Percentiles rank a stretch among this genome's conserved stretches.
These are phyloP conservation scores for Hirtodrosophila duncani DNA, from an alignment of 2,888 invertebrate genomes.

Conservation along the genomic window DNA sequence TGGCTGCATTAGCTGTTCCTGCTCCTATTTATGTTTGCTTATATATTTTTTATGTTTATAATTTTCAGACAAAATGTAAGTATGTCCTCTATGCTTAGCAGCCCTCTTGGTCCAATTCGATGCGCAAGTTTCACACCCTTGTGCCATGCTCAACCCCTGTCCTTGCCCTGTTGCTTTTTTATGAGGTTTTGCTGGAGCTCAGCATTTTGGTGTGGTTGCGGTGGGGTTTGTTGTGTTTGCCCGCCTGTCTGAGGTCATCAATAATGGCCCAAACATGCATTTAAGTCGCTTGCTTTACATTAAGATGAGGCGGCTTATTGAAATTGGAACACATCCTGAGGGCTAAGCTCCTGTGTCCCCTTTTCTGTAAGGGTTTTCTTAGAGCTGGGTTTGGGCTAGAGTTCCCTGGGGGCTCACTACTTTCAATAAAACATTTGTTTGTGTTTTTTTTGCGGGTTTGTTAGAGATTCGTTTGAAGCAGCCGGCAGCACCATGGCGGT, in stretches of 20 bases:
- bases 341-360: slow-evolving; percentile 32
- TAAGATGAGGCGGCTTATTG: slow-evolving; percentile 51
- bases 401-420: slow-evolving; percentile 63
- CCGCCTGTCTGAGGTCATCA: slow-evolving; percentile 58
- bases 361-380: too few species aligned
- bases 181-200: too few species aligned
- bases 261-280: slow-evolving; percentile 63
- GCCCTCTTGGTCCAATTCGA: slow-evolving; percentile 46
- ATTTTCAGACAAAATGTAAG: neutral
- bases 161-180: too few species aligned
- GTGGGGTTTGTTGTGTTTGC: neutral
- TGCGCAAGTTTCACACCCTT: slow-evolving; percentile 56
- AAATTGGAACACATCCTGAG: slow-evolving; percentile 63
- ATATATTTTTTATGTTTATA: slow-evolving; percentile 38
- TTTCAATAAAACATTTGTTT: slow-evolving; percentile 71
- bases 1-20: too few species aligned
- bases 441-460: slow-evolving; percentile 21
- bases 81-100: slow-evolving; percentile 24
- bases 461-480: slow-evolving; percentile 1
- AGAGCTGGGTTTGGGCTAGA: slow-evolving; percentile 8
- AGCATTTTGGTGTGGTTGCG: slow-evolving; percentile 48
- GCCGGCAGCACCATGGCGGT: too few species aligned
- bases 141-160: slow-evolving; percentile 14
- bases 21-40: too few species aligned
- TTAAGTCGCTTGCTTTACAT: slow-evolving; percentile 53